Evolutionary conservation across 2,113 vertebrate genomes (phyloP).

Genomic region (Alectura lathami): DNA sequence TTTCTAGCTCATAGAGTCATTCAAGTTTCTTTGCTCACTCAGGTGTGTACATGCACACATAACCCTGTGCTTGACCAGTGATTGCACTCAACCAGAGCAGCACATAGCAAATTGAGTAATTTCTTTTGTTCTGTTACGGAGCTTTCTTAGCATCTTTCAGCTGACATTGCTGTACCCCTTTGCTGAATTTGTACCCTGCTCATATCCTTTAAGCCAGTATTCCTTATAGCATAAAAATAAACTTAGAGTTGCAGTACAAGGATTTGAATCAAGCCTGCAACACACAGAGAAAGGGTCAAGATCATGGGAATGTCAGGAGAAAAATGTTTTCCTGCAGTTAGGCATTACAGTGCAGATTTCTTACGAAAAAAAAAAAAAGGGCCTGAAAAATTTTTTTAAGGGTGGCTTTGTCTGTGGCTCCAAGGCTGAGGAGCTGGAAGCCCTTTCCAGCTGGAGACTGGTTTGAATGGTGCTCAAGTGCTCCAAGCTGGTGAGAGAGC

Average conservation of each 20-base stretch:
- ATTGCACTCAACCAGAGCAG: slow-evolving; percentile 32
- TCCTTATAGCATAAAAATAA: background rate
- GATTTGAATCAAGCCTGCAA: background rate
- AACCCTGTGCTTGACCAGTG: slow-evolving; percentile 15
- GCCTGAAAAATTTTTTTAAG: background rate
- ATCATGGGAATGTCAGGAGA: background rate
- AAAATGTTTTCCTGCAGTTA: background rate
- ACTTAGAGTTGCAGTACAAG: background rate
- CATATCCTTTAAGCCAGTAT: slow-evolving; percentile 1
- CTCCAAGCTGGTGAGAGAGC: background rate
- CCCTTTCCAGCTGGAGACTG: background rate
- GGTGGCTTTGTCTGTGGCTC: background rate
- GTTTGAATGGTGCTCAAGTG: background rate
- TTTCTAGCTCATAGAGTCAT: background rate
- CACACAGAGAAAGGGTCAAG: background rate
- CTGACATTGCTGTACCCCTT: background rate
- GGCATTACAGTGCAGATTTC: background rate
- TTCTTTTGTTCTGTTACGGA: slow-evolving; percentile 37
- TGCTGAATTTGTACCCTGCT: background rate
- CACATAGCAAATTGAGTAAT: slow-evolving; percentile 54
- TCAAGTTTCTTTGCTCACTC: background rate
- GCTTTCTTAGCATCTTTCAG: slow-evolving; percentile 20
- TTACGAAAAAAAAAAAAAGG: background rate
- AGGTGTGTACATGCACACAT: background rate
- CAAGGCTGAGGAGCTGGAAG: background rate